These are phyloP conservation scores for Hypomecis punctinalis DNA, from an alignment of 2,888 invertebrate species.

Conservation along the genomic window DNA sequence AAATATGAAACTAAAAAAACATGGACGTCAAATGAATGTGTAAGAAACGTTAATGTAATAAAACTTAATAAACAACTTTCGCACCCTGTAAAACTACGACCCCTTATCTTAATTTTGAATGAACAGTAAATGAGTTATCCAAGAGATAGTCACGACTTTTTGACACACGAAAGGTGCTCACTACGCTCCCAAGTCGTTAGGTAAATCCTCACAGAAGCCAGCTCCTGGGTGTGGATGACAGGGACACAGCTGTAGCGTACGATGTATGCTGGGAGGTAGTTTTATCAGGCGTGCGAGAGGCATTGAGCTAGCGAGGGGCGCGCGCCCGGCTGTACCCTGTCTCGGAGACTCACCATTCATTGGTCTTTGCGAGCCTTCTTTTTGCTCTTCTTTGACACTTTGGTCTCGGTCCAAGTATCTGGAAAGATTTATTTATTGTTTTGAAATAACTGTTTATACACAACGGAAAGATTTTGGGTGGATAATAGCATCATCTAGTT, in stretches of 20 bases:
- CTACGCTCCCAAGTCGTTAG: no score
- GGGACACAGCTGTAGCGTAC: no score
- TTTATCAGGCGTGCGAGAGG: constrained; percentile 64
- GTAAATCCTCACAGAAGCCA: no score
- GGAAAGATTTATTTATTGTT: constrained; percentile 42
- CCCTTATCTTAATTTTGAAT: constrained; percentile 46
- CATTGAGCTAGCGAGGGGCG: constrained; percentile 76
- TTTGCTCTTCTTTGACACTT: constrained; percentile 89
- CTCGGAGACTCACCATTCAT: constrained; percentile 74
- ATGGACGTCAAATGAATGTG: constrained; percentile 81
- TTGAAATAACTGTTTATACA: no score
- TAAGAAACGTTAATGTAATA: constrained; percentile 66
- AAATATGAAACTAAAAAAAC: constrained; percentile 81
- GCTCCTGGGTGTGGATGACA: no score
- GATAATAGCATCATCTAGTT: no score
- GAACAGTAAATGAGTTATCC: neutral
- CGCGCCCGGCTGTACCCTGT: constrained; percentile 61
- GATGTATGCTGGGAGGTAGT: constrained; percentile 21
- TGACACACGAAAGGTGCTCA: neutral
- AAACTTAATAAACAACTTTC: constrained; percentile 72
- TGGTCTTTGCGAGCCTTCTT: constrained; percentile 91
- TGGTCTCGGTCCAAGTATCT: constrained; percentile 92
- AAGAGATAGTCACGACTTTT: neutral
- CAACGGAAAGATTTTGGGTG: no score
- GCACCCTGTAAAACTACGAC: constrained; percentile 79